These are phyloP conservation scores for Asbolus verrucosus DNA, from an alignment of 1,140 invertebrate genomes.

Conservation along the genomic window DNA sequence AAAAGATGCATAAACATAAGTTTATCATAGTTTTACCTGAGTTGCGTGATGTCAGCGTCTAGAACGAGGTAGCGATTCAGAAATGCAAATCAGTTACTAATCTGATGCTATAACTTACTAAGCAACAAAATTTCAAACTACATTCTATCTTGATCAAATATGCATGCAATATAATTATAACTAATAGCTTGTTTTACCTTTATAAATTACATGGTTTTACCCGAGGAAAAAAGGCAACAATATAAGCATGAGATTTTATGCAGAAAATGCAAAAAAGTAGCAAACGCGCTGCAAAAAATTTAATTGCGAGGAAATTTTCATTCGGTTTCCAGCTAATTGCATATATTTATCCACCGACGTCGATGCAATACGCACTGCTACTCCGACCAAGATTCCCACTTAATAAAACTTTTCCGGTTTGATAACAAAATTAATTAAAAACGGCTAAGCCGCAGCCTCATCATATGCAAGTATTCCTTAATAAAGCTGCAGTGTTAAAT, in stretches of 20 bases:
- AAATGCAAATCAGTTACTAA: constrained; percentile 62
- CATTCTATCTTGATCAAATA: constrained; percentile 58
- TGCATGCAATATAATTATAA: constrained; percentile 65
- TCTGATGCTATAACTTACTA: constrained; percentile 64
- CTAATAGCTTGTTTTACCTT: constrained; percentile 63
- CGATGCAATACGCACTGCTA: constrained; percentile 6
- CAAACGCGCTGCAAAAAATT: not conserved
- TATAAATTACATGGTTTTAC: constrained; percentile 60
- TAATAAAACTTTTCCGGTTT: no score
- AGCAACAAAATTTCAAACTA: constrained; percentile 62
- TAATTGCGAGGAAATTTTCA: constrained; percentile 33
- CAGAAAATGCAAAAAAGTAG: constrained; percentile 11
- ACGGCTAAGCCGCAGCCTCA: no score
- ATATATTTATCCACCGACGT: constrained; percentile 5
- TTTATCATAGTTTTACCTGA: constrained; percentile 58
- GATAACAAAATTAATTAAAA: no score
- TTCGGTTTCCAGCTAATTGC: constrained; percentile 24
- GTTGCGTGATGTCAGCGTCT: constrained; percentile 52
- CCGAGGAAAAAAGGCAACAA: constrained; percentile 45
- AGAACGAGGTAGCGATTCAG: constrained; percentile 48
- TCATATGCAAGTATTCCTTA: no score
- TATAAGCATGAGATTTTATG: constrained; percentile 24
- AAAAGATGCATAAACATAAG: constrained; percentile 55
- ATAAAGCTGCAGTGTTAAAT: no score
- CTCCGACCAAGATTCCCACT: not conserved